Base-by-base conservation (phyloP, 2,113 vertebrate genomes). In the Motacilla tschutschensis region DNA sequence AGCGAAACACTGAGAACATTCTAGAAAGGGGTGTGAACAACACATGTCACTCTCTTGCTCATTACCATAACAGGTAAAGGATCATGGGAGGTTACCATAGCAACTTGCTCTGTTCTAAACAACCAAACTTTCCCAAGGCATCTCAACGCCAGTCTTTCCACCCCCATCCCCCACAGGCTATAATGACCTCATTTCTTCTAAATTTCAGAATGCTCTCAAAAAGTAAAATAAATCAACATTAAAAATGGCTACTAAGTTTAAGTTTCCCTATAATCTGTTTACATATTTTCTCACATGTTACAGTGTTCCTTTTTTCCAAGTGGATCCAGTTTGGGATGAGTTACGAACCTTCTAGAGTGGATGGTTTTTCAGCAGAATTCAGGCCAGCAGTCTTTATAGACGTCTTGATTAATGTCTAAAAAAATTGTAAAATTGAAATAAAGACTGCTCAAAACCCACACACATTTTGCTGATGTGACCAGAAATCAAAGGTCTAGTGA, bases 391-490 rank as follows among this genome's bases (percentile, higher is more conserved):
- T 40, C 18, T 55, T 69, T 20, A 60, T 4, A 59, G n/a, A 58
- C 26, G 1, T 44, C 16, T 47, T 41, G 14, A 82, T 18, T 71
- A 36, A 58, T 44, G 35, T 10, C 10, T 33, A 13, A 36, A 36
- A 71, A 31, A 25, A 6, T 22, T 22, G 8, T 31, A 48, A 78
- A 81, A 69, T 19, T 29, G 6, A 78, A 79, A 72, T 38, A 75
- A 69, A 55, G 8, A 17, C 7, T 6, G 2, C 14, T 48, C 9
- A n/a, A 33, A 81, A 48, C 4, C 0, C 2, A 50, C 8, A 21
- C 12, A 5, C 2, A 11, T 55, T 79, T 74, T 3, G 1, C 5
- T 41, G 33, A 14, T 38, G 20, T 77, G 28, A 46, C 15, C 17
- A 40, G 43, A 53, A 10, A 40, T 53, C 31, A 75, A 66, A 63